These are phyloP conservation scores for Noctua pronuba DNA, from an alignment of 2,888 invertebrate species.

Conservation along the genomic window DNA sequence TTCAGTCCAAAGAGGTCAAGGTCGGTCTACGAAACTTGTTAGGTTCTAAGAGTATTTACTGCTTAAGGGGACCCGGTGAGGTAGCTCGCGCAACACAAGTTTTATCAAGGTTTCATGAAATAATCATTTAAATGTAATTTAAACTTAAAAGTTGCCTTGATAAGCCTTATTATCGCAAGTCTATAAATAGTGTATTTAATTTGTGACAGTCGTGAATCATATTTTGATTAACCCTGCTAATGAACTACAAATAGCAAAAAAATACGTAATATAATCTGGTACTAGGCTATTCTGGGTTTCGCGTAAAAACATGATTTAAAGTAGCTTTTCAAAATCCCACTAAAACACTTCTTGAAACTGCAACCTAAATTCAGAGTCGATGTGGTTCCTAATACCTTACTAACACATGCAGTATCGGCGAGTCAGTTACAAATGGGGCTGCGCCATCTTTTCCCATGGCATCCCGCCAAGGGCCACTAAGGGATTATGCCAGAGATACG, in stretches of 20 bases:
- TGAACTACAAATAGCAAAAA: no score
- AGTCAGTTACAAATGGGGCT: conserved; percentile 42
- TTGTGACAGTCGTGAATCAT: not conserved
- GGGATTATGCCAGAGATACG: conserved; percentile 47
- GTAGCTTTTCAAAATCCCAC: not conserved
- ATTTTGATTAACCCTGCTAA: not conserved
- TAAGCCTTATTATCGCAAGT: not conserved
- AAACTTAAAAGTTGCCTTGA: not conserved
- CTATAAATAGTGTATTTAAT: not conserved
- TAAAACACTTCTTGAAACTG: not conserved
- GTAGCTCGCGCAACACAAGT: not conserved
- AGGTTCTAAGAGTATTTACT: not conserved
- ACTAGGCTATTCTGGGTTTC: not conserved
- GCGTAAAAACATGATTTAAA: not conserved
- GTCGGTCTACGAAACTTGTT: not conserved
- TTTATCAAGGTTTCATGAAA: not conserved
- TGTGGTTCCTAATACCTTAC: not conserved
- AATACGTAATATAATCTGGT: no score
- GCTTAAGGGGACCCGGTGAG: not conserved
- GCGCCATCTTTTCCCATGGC: conserved; percentile 51
- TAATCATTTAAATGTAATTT: not conserved
- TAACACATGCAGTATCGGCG: conserved; percentile 29
- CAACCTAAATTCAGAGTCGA: not conserved
- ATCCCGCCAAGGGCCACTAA: conserved; percentile 46
- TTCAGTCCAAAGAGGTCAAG: conserved; percentile 24